Evolutionary conservation across 2,113 vertebrate genomes (phyloP), one percentile per base, ranked within the genome.

Genomic region (Opisthocomus hoazin): DNA sequence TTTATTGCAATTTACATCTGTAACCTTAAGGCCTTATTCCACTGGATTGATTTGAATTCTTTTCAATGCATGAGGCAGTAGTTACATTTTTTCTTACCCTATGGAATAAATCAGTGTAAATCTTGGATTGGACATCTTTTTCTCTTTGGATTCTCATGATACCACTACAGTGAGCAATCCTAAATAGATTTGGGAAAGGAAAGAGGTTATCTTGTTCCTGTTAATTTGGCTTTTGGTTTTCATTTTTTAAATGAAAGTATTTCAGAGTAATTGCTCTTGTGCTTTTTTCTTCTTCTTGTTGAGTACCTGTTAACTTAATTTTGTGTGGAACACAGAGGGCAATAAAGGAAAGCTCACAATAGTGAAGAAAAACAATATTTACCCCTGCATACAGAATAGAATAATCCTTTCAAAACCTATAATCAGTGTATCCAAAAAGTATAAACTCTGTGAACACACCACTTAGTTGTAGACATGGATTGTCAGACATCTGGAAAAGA

Each of bases 21-120:
- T 95, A 97, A 92, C 79, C 77, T 89, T 65, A 95, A 68, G 82
- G 74, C 6, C 45, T 95, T 97, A 91, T 86, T 89, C 73, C 77
- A 82, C 32, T 20, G 53, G 84, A 95, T 26, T 95, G 63, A 92
- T 89, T 70, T 97, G 27, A 84, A 79, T 96, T 54, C 15, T 89
- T 96, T 87, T 82, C 66, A 89, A 23, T 75, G 17, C 34, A 68
- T 71, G 73, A 84, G n/a, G 36, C 65, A 66, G 36, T 71, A 56
- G 29, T 58, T 91, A 1, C 6, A 51, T 87, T 84, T 87, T 56
- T 83, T 82, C n/a, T 90, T 43, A 5, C 24, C 43, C 37, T 84
- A 23, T n/a, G 51, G 61, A 79, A 39, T 66, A 93, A 60, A 81
- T 68, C n/a, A 81, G 3, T 41, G 8, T 65, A 77, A 65, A 77